A percentile compares a stretch with the other conserved stretches of the same genome.
Conservation (phyloP, 2,888 invertebrate species). For the Drosophila neonasuta region DNA sequence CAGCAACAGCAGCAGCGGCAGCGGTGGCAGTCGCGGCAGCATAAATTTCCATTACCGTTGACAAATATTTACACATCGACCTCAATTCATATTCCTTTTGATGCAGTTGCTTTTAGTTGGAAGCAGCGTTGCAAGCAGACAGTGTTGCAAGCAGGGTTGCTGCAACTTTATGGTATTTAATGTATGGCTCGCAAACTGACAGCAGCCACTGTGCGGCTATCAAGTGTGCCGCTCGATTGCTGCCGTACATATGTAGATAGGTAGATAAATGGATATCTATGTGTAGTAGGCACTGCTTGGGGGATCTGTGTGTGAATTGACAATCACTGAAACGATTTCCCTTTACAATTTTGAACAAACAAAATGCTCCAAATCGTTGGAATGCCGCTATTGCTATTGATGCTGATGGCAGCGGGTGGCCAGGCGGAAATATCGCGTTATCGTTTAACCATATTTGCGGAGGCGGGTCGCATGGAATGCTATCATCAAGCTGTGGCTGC, state of each 20-base stretch:
- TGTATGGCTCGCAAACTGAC: slow-evolving; percentile 17
- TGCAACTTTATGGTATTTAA: slow-evolving; percentile 7
- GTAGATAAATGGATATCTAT: too few species aligned
- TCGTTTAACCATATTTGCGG: slow-evolving; percentile 86
- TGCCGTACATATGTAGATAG: slow-evolving; percentile 1
- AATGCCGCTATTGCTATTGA: slow-evolving; percentile 21
- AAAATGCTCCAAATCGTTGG: slow-evolving; percentile 53
- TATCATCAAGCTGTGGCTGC: slow-evolving; percentile 86
- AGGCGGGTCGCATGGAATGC: slow-evolving; percentile 89
- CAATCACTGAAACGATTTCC: slow-evolving; percentile 30
- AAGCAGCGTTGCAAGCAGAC: slow-evolving; percentile 24
- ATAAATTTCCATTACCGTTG: slow-evolving; percentile 80
- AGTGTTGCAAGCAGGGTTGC: neutral
- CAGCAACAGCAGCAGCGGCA: slow-evolving; percentile 13
- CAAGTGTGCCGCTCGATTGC: slow-evolving; percentile 41
- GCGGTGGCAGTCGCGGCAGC: slow-evolving; percentile 55
- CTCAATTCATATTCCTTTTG: slow-evolving; percentile 78
- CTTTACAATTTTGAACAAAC: slow-evolving; percentile 17
- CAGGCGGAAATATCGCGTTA: slow-evolving; percentile 67
- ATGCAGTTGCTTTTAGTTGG: slow-evolving; percentile 75
- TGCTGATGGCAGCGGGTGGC: slow-evolving; percentile 15
- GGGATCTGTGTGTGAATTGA: slow-evolving; percentile 12
- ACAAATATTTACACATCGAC: slow-evolving; percentile 80
- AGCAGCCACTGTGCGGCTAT: slow-evolving; percentile 35
- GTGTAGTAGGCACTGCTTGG: slow-evolving; percentile 36